Evolutionary conservation across 2,888 invertebrate species (phyloP).

Genomic region (Drosophila pegasa): DNA sequence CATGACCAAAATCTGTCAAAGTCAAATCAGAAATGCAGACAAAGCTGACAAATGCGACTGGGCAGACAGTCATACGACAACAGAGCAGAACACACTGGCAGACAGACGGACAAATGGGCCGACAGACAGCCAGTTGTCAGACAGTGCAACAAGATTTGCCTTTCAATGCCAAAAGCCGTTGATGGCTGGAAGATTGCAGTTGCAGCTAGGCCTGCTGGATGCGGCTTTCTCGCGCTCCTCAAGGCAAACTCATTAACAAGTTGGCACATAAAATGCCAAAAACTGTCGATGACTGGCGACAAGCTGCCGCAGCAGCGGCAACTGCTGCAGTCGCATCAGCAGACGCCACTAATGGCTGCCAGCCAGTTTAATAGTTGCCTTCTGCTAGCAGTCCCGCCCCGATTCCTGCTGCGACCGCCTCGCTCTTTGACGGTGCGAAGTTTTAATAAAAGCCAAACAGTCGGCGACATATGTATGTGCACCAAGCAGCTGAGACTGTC

Average conservation of each 20-base stretch:
- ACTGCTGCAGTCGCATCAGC: slow-evolving; percentile 14
- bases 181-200: slow-evolving; percentile 42
- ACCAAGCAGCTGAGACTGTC: slow-evolving; percentile 41
- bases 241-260: slow-evolving; percentile 74
- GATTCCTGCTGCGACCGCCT: slow-evolving; percentile 56
- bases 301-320: slow-evolving; percentile 60
- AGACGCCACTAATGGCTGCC: slow-evolving; percentile 74
- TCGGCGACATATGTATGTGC: slow-evolving; percentile 55
- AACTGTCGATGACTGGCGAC: slow-evolving; percentile 67
- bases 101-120: slow-evolving; percentile 16
- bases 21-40: slow-evolving; percentile 72
- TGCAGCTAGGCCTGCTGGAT: slow-evolving; percentile 40
- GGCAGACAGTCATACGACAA: slow-evolving; percentile 35
- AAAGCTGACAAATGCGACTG: slow-evolving; percentile 49
- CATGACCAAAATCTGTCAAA: slow-evolving; percentile 70
- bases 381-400: slow-evolving; percentile 29
- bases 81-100: slow-evolving; percentile 16
- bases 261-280: slow-evolving; percentile 73
- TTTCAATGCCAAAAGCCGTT: slow-evolving; percentile 58
- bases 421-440: slow-evolving; percentile 39
- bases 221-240: slow-evolving; percentile 17
- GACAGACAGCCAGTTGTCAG: slow-evolving; percentile 23
- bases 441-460: slow-evolving; percentile 76
- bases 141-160: slow-evolving; percentile 37
- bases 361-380: slow-evolving; percentile 63